A percentile compares a stretch with the other conserved stretches of the same genome.
Evolutionary conservation across 2,797 vertebrate genomes (phyloP).

Genomic region (Crocodylus rhombifer): DNA sequence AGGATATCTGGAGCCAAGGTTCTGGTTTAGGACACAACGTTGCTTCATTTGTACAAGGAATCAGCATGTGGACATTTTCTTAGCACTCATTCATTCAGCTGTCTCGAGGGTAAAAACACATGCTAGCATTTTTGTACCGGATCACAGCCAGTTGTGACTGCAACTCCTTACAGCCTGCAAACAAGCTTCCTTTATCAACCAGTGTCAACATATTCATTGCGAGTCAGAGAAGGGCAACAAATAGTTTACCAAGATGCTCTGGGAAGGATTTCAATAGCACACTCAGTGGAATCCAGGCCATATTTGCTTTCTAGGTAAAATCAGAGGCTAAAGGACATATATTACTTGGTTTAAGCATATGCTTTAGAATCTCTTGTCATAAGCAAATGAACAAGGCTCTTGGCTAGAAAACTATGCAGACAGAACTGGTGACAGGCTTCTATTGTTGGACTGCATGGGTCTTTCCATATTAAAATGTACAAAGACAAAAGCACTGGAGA

Average conservation of each 20-base stretch:
- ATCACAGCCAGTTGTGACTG: slow-evolving; percentile 27
- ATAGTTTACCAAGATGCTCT: slow-evolving; percentile 31
- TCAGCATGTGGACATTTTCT: neutral
- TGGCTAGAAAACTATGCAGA: slow-evolving; percentile 16
- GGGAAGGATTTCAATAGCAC: slow-evolving; percentile 20
- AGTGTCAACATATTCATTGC: slow-evolving; percentile 9
- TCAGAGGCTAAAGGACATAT: neutral
- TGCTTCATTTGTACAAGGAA: neutral
- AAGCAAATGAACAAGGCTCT: neutral
- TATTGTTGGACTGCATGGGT: neutral
- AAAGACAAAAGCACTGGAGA: neutral
- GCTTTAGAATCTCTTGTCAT: neutral
- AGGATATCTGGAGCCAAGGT: neutral
- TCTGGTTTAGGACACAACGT: neutral
- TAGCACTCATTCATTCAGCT: neutral
- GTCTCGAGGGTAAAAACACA: neutral
- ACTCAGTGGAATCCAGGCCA: neutral
- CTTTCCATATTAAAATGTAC: neutral
- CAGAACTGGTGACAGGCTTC: neutral
- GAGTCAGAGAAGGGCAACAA: slow-evolving; percentile 39
- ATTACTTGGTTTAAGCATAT: neutral
- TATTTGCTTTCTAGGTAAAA: neutral
- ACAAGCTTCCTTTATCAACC: slow-evolving; percentile 14
- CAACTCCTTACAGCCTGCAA: slow-evolving; percentile 26
- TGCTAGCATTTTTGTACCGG: neutral